Base-by-base conservation (phyloP, 1,140 invertebrate genomes). In the Aphelenchoides fujianensis region DNA sequence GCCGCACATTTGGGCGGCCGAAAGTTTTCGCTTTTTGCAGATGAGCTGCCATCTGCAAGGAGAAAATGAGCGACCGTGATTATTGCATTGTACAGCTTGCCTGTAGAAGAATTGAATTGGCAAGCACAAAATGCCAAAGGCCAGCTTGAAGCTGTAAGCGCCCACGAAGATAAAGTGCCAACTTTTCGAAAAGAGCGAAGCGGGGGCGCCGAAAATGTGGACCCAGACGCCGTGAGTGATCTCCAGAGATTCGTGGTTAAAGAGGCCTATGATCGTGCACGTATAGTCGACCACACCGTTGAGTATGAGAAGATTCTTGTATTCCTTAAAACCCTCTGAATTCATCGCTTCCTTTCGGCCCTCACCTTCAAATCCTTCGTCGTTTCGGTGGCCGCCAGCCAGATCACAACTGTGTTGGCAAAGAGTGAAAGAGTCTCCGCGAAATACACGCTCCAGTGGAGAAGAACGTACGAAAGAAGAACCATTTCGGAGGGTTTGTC, bases 231-330 rank as follows among this genome's bases (percentile, higher is more conserved):
- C 5, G 12, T 59, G 55, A 16, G 19, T 59, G 23, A 59, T 59
- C 23, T 59, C 19, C 55, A 59, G 5, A 59, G 7, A 5, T 59
- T 59, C 55, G 7, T 59, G 55, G 23, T 59, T 59, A 5, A 5
- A 59, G 5, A 59, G 12, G 7, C 19, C 19, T 16, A 59, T 19
- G 5, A 59, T 30, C 28, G 55, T 59, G 55, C 55, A 59, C 19
- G 55, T 59, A 32, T 59, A 59, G 55, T 59, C 55, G 55, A 59
- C 19, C 12, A 59, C 5, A 7, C 55, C 5, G 55, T 59, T 59
- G 27, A 59, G 7, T 30, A 59, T 19, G 5, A 59, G 23, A 16
- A 59, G 41, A 48, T 48, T 48, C 41, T 48, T 48, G 41, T 48
- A 48, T 23, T 48, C 41, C 41, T 48, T 16, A 48, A 23, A 16